Conservation (phyloP, 2,888 invertebrate genomes). For the Stenoptilia bipunctidactyla region DNA sequence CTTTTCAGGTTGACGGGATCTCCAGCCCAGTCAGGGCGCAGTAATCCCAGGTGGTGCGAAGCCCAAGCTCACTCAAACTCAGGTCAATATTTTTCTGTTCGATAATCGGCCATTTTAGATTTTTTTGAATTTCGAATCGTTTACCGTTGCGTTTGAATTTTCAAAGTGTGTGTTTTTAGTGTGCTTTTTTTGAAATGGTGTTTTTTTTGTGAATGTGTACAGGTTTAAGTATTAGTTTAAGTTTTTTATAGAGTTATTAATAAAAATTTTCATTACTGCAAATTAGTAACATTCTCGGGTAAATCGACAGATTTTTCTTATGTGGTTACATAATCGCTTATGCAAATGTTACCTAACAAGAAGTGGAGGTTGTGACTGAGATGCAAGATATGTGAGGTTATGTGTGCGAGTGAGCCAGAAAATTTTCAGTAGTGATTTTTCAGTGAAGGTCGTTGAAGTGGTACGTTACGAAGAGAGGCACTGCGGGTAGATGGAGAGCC, state of each 20-base stretch:
- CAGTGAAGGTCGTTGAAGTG: conserved; percentile 21
- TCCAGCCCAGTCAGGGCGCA: conserved; percentile 56
- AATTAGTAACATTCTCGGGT: too few relatives aligned
- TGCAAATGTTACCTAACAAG: conserved; percentile 7
- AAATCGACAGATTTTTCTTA: too few relatives aligned
- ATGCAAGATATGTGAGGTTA: conserved; percentile 16
- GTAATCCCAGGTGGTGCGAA: conserved; percentile 62
- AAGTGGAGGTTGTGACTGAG: conserved; percentile 20
- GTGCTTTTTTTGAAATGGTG: too few relatives aligned
- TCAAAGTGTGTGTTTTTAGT: neutral
- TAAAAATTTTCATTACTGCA: too few relatives aligned
- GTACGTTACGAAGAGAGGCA: neutral
- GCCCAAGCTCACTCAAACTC: conserved; percentile 40
- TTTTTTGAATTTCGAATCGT: conserved; percentile 18
- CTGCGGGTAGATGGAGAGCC: conserved; percentile 4
- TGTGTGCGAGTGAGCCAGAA: conserved; percentile 20
- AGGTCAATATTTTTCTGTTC: conserved; percentile 44
- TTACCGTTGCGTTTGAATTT: conserved; percentile 10
- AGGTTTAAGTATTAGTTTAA: too few relatives aligned
- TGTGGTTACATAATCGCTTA: conserved; percentile 22
- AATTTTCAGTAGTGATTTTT: conserved; percentile 23
- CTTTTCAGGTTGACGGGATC: conserved; percentile 33
- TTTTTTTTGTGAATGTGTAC: too few relatives aligned
- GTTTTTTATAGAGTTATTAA: too few relatives aligned
- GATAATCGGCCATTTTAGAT: conserved; percentile 26